These are phyloP conservation scores for Antennarius striatus DNA, from an alignment of 2,113 vertebrate species.

Conservation along the genomic window DNA sequence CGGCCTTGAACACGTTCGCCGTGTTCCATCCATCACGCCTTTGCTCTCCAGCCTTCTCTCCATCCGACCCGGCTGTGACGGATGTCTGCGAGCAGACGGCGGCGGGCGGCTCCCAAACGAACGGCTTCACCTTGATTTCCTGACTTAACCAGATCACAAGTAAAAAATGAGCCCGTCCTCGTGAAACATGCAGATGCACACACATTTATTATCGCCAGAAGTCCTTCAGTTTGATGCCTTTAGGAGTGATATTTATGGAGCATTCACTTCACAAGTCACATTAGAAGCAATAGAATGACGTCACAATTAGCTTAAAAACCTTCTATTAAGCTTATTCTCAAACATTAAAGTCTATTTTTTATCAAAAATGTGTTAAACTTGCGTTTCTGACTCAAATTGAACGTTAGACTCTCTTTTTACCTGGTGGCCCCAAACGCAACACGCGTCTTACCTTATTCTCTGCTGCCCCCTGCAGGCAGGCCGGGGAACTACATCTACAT, in stretches of 20 bases:
- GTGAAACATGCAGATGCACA: not conserved
- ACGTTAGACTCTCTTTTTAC: not conserved
- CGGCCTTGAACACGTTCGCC: constrained; percentile 16
- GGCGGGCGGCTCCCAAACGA: constrained; percentile 19
- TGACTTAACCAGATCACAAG: constrained; percentile 48
- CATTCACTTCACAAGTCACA: too few relatives aligned
- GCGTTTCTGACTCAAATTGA: not conserved
- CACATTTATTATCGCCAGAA: constrained; percentile 5
- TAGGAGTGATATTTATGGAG: too few relatives aligned
- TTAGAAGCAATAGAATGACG: too few relatives aligned
- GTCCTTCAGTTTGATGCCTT: constrained; percentile 14
- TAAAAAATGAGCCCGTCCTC: constrained; percentile 40
- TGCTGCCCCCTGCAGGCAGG: constrained; percentile 79
- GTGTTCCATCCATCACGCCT: not conserved
- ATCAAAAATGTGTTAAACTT: not conserved
- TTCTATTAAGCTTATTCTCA: too few relatives aligned
- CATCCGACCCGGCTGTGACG: constrained; percentile 41
- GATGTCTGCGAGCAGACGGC: constrained; percentile 29
- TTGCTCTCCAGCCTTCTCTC: constrained; percentile 22
- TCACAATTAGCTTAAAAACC: too few relatives aligned
- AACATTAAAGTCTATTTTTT: not conserved
- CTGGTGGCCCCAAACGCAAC: not conserved
- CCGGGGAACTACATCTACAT: constrained; percentile 93
- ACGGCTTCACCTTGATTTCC: constrained; percentile 59
- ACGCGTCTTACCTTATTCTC: constrained; percentile 9